These are phyloP conservation scores for Setipinna tenuifilis DNA, from an alignment of 2,797 vertebrate genomes.

Conservation along the genomic window DNA sequence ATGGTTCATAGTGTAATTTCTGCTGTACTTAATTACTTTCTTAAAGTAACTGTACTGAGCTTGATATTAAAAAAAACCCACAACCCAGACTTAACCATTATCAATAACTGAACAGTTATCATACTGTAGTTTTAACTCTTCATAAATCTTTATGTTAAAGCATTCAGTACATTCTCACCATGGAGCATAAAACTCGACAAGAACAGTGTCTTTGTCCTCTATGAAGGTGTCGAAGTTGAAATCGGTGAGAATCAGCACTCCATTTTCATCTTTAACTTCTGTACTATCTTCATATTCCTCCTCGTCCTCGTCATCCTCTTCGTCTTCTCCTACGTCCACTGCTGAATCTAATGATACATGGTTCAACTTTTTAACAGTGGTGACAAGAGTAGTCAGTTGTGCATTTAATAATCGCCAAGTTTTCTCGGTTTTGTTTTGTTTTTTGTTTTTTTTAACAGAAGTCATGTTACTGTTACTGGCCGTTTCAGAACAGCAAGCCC, in stretches of 20 bases:
- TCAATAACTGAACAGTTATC: background rate
- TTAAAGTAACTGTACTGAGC: no score
- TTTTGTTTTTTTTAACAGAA: background rate
- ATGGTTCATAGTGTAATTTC: background rate
- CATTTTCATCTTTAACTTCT: slow-evolving; percentile 93
- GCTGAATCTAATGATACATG: slow-evolving; percentile 53
- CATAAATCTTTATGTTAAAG: background rate
- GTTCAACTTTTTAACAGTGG: background rate
- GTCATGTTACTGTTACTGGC: background rate
- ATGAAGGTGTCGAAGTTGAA: slow-evolving; percentile 89
- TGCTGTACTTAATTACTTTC: no score
- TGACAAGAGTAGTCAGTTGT: background rate
- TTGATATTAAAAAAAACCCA: no score
- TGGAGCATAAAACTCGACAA: slow-evolving; percentile 95
- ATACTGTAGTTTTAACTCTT: background rate
- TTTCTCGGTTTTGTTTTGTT: background rate
- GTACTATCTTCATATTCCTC: slow-evolving; percentile 77
- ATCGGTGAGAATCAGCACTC: slow-evolving; percentile 87
- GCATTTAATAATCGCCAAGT: background rate
- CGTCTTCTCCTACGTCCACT: slow-evolving; percentile 65
- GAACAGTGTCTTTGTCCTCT: slow-evolving; percentile 89
- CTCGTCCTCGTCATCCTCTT: slow-evolving; percentile 66
- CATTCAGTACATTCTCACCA: slow-evolving; percentile 76
- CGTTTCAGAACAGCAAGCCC: background rate
- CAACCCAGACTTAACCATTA: no score